phyloP scores from a whole-genome alignment of 1,140 invertebrate genomes.

The Amphibalanus amphitrite region DNA sequence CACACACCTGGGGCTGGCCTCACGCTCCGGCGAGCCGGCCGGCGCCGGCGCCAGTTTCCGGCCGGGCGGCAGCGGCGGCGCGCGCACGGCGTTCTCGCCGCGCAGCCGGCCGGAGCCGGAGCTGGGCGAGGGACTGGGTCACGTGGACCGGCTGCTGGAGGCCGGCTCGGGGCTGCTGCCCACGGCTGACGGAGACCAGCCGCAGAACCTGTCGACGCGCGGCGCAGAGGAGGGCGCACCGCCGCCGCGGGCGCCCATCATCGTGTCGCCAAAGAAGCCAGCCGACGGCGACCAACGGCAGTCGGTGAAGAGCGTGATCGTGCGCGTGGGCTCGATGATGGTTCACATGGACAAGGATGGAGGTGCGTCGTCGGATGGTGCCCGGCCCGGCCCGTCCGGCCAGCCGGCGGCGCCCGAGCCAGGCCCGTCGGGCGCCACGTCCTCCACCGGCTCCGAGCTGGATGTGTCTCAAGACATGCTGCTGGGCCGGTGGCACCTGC shows the following conservation, averaged over 20 bases:
- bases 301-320: constrained; percentile 65
- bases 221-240: not conserved
- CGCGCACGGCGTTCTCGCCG: not conserved
- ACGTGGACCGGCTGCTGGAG: constrained; percentile 14
- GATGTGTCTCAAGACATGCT: constrained; percentile 76
- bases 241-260: constrained; percentile 37
- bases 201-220: constrained; percentile 31
- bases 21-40: not conserved
- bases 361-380: constrained; percentile 12
- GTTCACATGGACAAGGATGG: constrained; percentile 8
- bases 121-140: constrained; percentile 4
- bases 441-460: constrained; percentile 11
- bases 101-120: constrained; percentile 1
- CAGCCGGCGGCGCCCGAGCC: constrained; percentile 19
- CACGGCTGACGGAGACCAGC: constrained; percentile 20
- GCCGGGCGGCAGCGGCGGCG: too few species aligned
- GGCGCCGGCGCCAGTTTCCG: not conserved
- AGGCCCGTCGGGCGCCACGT: constrained; percentile 9
- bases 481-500: constrained; percentile 82
- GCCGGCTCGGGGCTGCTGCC: not conserved
- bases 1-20: constrained; percentile 9
- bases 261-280: constrained; percentile 31
- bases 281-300: constrained; percentile 2
- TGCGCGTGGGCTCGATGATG: constrained; percentile 46
- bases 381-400: constrained; percentile 11